A percentile compares a stretch with the other conserved stretches of the same genome.
These are phyloP conservation scores for Channa striata DNA, from an alignment of 2,797 vertebrate species.

Conservation along the genomic window DNA sequence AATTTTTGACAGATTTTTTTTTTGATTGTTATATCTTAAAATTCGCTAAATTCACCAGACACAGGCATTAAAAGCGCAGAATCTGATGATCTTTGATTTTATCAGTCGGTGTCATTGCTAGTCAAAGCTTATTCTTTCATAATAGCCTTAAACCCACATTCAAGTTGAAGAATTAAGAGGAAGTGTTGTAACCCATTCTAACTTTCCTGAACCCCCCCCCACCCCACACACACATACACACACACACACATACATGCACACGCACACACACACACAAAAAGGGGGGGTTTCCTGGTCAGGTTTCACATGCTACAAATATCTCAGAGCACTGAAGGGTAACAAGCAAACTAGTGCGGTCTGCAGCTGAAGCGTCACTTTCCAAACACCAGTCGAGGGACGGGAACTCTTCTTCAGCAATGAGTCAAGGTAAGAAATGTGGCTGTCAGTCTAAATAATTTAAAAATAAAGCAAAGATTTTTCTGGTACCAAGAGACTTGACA, in stretches of 20 bases:
- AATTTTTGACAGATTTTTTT: conserved; percentile 5
- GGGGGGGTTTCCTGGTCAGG: conserved; percentile 39
- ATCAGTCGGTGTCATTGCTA: too few species aligned
- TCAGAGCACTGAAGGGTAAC: neutral
- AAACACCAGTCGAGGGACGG: neutral
- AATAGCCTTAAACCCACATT: neutral
- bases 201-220: neutral
- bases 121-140: neutral
- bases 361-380: conserved; percentile 20
- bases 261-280: conserved; percentile 18
- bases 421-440: conserved; percentile 46
- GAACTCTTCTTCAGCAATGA: conserved; percentile 61
- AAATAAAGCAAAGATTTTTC: neutral
- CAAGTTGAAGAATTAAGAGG: neutral
- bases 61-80: neutral
- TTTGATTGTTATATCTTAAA: too few species aligned
- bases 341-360: conserved; percentile 3
- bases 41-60: too few species aligned
- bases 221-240: too few species aligned
- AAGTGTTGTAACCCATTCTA: conserved; percentile 6
- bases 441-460: conserved; percentile 8
- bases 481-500: too few species aligned
- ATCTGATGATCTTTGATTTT: neutral
- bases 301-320: conserved; percentile 73
- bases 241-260: too few species aligned